Base-by-base conservation (phyloP, 1,140 invertebrate species). In the Drosophila gunungcola region DNA sequence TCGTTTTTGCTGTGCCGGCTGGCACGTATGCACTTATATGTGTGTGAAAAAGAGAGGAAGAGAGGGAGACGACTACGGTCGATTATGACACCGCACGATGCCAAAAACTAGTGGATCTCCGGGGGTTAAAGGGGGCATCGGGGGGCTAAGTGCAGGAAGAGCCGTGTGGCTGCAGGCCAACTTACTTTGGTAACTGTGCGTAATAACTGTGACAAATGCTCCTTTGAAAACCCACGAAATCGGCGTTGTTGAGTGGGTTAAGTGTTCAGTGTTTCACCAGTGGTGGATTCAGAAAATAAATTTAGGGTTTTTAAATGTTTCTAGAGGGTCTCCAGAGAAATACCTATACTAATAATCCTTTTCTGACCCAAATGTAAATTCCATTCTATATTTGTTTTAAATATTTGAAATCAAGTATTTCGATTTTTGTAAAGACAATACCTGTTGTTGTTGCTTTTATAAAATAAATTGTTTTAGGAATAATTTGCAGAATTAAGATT, bases 71-170 rank as follows among this genome's bases (percentile, higher is more conserved):
- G 21, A 38, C 42, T 49, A 52, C 73, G 48, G 55, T 38, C 53
- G 67, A 83, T 83, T 88, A 88, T 88, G 84, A 88, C 84, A 88
- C 77, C 65, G 61, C 80, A 64, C 72, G 68, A 73, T 68, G 73
- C 56, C 84, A 78, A 80, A 80, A 78, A 74, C 73, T 38, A 21
- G 67, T 57, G n/a, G 27, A 21, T 11, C 32, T 36, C 45, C 49
- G 43, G 32, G 27, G 21, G 45, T 45, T 27, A 34, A 56, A 6
- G 21, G 27, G 55, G 32, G 42, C n/a, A 16, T 16, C 11, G 42
- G 42, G 55, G 56, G 56, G 34, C 27, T 43, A 36, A 45, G 43
- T 36, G 64, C 45, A 77, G 16, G 21, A 21, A 48, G 56, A 77
- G 43, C 41, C 27, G 16, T 10, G n/a, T 49, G 48, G 48, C 48